Percentiles rank a stretch among this genome's conserved stretches.
These are phyloP conservation scores for Idaea biselata DNA, from an alignment of 2,888 invertebrate species.

Conservation along the genomic window DNA sequence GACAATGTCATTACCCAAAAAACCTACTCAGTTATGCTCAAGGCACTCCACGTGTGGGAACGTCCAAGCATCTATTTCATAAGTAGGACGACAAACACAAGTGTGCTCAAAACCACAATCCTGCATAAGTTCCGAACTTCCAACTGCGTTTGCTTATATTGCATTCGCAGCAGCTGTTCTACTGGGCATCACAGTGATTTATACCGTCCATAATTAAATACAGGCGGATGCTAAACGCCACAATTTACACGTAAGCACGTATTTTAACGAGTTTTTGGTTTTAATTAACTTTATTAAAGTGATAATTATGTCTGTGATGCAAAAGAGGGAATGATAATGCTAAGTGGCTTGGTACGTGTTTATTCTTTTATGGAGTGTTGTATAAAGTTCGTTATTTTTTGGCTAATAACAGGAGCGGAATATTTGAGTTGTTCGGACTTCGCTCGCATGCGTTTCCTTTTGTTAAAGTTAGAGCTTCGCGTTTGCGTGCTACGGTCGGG, in stretches of 20 bases:
- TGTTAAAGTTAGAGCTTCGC: too few species aligned
- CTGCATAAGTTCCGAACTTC: neutral
- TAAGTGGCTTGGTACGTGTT: too few species aligned
- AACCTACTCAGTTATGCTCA: too few species aligned
- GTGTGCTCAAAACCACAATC: neutral
- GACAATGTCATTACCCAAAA: neutral
- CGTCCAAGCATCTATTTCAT: neutral
- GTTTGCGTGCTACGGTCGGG: too few species aligned
- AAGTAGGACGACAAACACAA: neutral
- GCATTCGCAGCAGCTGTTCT: constrained; percentile 1
- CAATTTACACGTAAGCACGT: constrained; percentile 28
- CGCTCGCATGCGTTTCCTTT: too few species aligned
- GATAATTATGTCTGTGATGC: constrained; percentile 5
- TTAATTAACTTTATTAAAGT: constrained; percentile 21
- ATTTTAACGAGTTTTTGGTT: constrained; percentile 24
- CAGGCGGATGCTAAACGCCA: constrained; percentile 30
- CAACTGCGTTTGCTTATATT: neutral
- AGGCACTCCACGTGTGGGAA: too few species aligned
- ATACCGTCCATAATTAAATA: constrained; percentile 38
- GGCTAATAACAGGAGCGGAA: too few species aligned
- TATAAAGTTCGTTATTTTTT: too few species aligned
- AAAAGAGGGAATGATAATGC: neutral
- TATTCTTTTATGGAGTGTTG: too few species aligned
- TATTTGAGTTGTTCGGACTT: too few species aligned
- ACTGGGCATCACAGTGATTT: constrained; percentile 32